Conservation (phyloP, 2,113 vertebrate species). For the Rutilus rutilus region DNA sequence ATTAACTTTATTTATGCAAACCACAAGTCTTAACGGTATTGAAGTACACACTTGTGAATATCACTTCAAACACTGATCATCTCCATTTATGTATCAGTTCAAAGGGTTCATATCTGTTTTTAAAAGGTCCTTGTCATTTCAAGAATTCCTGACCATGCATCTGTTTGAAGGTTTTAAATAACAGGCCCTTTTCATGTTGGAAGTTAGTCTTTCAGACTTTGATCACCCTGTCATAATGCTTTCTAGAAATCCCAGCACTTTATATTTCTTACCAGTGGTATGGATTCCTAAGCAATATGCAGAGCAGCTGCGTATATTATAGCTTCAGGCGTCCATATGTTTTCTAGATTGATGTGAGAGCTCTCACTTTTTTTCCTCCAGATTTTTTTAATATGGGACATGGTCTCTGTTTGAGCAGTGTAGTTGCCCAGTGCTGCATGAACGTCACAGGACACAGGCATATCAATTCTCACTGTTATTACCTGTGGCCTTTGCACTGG, state of each 20-base stretch:
- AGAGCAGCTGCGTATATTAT: neutral
- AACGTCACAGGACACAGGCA: neutral
- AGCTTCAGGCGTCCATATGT: conserved; percentile 7
- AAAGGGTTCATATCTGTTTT: neutral
- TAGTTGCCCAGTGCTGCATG: neutral
- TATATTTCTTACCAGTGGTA: neutral
- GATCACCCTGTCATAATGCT: neutral
- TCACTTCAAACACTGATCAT: neutral
- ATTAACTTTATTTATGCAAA: neutral
- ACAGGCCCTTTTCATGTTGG: neutral
- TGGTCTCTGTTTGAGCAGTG: neutral
- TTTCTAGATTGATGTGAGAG: conserved; percentile 18
- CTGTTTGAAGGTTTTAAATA: conserved; percentile 5
- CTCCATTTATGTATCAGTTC: too few species aligned
- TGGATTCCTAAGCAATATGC: conserved; percentile 9
- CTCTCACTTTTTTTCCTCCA: neutral
- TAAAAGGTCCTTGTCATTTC: neutral
- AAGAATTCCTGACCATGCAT: neutral
- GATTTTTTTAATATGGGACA: neutral
- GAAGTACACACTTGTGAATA: neutral
- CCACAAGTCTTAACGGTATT: neutral
- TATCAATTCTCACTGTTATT: neutral
- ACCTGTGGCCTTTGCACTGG: conserved; percentile 14
- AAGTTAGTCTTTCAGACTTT: conserved; percentile 11
- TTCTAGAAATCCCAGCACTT: neutral